phyloP scores from a whole-genome alignment of 2,113 vertebrate species.

The Zosterops borbonicus region DNA sequence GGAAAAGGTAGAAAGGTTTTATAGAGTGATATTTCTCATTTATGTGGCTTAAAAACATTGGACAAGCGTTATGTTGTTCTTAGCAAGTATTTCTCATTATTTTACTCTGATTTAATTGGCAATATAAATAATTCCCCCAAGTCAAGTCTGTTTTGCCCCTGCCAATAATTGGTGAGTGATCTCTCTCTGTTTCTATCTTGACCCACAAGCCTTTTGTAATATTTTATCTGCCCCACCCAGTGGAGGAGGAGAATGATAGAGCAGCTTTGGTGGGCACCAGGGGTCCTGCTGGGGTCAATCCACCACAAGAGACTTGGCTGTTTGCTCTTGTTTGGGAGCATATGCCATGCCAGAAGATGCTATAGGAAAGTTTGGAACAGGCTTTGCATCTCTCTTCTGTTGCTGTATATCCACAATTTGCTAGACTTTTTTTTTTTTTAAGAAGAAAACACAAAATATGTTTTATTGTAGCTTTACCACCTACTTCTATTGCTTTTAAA shows the following conservation, averaged over 20 bases:
- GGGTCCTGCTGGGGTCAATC: neutral
- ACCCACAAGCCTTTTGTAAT: neutral
- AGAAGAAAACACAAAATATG: neutral
- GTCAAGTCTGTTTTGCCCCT: fast-evolving
- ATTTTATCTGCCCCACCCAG: neutral
- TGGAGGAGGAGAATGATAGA: neutral
- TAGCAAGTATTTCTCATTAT: neutral
- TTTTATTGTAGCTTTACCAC: neutral
- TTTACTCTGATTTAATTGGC: neutral
- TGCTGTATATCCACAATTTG: neutral
- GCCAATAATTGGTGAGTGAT: neutral
- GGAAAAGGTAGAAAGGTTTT: neutral
- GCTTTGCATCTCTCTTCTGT: neutral
- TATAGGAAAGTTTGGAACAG: neutral
- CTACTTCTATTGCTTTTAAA: neutral
- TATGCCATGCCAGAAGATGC: neutral
- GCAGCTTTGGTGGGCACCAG: neutral
- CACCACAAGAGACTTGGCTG: neutral
- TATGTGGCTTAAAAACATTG: neutral
- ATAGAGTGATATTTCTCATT: neutral
- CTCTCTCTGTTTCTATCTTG: neutral
- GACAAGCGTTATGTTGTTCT: neutral
- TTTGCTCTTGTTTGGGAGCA: neutral
- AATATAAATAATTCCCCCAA: neutral
- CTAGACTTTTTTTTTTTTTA: neutral